Percentiles rank a stretch among this genome's conserved stretches.
These are phyloP conservation scores for Scolopax bukidnonensis DNA, from an alignment of 2,797 vertebrate genomes.

Conservation along the genomic window DNA sequence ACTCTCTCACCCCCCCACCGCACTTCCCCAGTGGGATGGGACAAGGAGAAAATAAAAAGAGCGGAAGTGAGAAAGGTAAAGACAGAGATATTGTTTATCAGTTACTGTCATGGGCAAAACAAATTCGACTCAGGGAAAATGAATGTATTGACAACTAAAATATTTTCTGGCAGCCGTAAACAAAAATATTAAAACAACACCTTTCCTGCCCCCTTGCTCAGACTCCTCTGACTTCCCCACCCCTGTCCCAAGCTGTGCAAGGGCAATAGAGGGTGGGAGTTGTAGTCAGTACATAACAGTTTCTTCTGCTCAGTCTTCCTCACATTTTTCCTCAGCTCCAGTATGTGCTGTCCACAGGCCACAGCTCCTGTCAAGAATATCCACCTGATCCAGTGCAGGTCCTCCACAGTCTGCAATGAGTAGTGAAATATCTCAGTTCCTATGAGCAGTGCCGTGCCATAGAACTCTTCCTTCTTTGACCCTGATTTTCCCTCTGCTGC, in stretches of 20 bases:
- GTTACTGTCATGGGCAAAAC: neutral
- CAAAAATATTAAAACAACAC: neutral
- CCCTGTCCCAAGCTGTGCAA: neutral
- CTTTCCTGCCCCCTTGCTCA: neutral
- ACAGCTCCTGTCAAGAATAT: neutral
- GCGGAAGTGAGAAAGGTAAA: neutral
- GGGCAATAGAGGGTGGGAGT: neutral
- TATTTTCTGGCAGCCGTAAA: neutral
- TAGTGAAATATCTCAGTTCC: neutral
- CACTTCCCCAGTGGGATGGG: neutral
- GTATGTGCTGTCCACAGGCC: neutral
- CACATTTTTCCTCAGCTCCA: neutral
- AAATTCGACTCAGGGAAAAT: neutral
- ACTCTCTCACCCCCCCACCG: neutral
- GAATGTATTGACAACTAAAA: neutral
- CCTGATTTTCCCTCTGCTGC: neutral
- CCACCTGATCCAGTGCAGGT: neutral
- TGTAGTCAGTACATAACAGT: fast-evolving
- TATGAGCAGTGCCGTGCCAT: fast-evolving
- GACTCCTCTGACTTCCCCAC: neutral
- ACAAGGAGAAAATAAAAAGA: neutral
- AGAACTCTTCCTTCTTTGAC: neutral
- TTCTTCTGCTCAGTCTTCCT: neutral
- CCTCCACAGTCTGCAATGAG: neutral
- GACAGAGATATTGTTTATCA: neutral